A percentile compares a stretch with the other conserved stretches of the same genome.
These are phyloP conservation scores for Chelon labrosus DNA, from an alignment of 2,797 vertebrate genomes.

Conservation along the genomic window DNA sequence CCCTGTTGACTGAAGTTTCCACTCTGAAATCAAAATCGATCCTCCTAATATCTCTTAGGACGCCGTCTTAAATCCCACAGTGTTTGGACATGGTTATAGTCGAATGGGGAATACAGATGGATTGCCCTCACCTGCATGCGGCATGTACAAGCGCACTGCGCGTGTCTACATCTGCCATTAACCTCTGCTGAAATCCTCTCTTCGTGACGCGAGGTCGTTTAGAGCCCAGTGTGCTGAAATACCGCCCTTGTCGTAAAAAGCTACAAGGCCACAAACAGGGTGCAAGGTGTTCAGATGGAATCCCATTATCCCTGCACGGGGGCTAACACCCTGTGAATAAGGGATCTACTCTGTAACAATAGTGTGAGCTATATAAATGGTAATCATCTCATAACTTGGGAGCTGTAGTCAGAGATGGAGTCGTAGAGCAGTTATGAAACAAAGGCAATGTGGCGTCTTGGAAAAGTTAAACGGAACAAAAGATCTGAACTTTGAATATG, in stretches of 20 bases:
- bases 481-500: background rate
- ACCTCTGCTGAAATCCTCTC: slow-evolving; percentile 49
- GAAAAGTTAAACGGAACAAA: background rate
- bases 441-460: background rate
- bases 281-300: slow-evolving; percentile 60
- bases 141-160: background rate
- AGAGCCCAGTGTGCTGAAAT: slow-evolving; percentile 53
- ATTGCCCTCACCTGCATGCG: slow-evolving; percentile 41
- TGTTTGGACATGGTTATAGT: slow-evolving; percentile 42
- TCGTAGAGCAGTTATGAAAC: slow-evolving; percentile 2
- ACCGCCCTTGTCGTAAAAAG: slow-evolving; percentile 54
- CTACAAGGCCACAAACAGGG: slow-evolving; percentile 58
- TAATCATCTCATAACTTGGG: slow-evolving; percentile 54
- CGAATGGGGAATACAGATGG: slow-evolving; percentile 58
- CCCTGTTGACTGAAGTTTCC: slow-evolving; percentile 42
- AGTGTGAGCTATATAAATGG: slow-evolving; percentile 70
- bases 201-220: slow-evolving; percentile 9
- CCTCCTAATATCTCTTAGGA: slow-evolving; percentile 49
- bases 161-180: slow-evolving; percentile 46
- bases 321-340: slow-evolving; percentile 31
- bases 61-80: slow-evolving; percentile 61
- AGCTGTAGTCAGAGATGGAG: background rate
- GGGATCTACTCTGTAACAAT: slow-evolving; percentile 43
- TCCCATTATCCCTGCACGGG: slow-evolving; percentile 56
- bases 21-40: slow-evolving; percentile 43